Conservation (phyloP, 2,113 vertebrate species). For the Tychaedon coryphoeus region DNA sequence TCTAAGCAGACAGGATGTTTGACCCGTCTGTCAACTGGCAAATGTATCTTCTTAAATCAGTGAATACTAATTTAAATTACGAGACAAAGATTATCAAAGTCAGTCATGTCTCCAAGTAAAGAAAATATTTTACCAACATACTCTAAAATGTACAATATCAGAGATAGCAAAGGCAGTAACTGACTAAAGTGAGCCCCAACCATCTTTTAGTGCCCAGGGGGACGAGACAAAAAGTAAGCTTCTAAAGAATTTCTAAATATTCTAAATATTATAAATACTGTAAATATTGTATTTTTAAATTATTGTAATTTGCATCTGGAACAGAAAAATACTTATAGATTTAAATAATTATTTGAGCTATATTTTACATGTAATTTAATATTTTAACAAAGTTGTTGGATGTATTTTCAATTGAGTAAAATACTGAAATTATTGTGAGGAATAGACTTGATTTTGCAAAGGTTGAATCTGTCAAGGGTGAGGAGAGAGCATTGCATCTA, state of each 20-base stretch:
- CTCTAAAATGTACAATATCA: neutral
- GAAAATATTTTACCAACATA: neutral
- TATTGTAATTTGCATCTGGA: neutral
- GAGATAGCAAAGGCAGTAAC: neutral
- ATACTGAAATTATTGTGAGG: neutral
- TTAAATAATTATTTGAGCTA: neutral
- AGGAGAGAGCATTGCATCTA: neutral
- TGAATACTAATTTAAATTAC: neutral
- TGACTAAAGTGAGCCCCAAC: neutral
- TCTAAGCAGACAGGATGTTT: neutral
- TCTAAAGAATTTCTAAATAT: neutral
- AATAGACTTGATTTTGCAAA: neutral
- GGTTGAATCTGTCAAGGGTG: neutral
- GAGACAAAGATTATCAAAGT: neutral
- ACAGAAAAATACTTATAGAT: neutral
- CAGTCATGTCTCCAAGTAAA: neutral
- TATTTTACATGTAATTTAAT: neutral
- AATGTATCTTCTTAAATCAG: neutral
- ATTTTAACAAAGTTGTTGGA: neutral
- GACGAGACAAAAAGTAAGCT: neutral
- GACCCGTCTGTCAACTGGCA: neutral
- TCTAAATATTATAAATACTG: too few species aligned
- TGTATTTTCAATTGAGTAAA: neutral
- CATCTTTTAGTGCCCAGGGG: neutral
- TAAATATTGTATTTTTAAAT: too few species aligned